phyloP scores from a whole-genome alignment of 2,113 vertebrate genomes.

The Himantopus leucocephalus region DNA sequence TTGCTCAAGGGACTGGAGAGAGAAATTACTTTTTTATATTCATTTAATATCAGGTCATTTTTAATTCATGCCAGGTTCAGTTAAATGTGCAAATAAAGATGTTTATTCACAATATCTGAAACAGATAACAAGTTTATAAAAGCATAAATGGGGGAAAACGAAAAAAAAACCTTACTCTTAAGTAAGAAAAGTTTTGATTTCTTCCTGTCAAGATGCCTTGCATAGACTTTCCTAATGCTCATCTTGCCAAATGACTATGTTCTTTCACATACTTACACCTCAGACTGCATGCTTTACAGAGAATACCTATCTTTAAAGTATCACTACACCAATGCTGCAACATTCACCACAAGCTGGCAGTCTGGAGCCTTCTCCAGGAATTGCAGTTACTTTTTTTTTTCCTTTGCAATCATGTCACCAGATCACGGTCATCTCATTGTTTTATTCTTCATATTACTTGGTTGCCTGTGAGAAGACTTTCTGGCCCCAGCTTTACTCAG shows the following conservation, averaged over 20 bases:
- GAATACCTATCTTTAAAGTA: not conserved
- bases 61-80: not conserved
- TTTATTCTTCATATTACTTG: not conserved
- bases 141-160: not conserved
- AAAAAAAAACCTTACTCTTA: not conserved
- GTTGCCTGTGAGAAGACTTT: not conserved
- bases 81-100: not conserved
- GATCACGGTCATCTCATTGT: not conserved
- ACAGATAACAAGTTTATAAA: not conserved
- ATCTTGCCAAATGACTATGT: not conserved
- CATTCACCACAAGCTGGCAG: constrained; percentile 33
- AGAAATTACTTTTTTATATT: not conserved
- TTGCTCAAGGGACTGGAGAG: not conserved
- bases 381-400: not conserved
- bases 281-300: not conserved
- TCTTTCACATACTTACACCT: not conserved
- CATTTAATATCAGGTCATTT: not conserved
- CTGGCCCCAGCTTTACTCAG: not conserved
- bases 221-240: not conserved
- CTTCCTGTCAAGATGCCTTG: not conserved
- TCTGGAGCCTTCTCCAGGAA: not conserved
- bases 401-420: not conserved
- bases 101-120: constrained; percentile 10
- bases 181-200: not conserved
- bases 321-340: not conserved